Percentiles rank a stretch among this genome's conserved stretches.
These are phyloP conservation scores for Ephydatia muelleri DNA, from an alignment of 37 sponge, comb jelly and placozoan species.

Conservation along the genomic window DNA sequence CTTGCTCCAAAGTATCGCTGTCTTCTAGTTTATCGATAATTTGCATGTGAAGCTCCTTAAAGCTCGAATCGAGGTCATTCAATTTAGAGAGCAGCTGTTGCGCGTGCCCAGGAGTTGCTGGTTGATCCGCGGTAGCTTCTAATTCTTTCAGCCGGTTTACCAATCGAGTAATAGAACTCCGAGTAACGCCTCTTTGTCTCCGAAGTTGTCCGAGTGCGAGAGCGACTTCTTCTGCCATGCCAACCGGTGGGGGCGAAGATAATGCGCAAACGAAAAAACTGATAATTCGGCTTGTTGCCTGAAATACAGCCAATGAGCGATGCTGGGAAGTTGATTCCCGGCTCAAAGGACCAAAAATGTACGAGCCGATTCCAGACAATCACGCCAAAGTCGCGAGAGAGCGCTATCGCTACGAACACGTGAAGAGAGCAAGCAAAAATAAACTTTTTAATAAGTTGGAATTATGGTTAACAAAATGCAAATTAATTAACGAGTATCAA, in stretches of 20 bases:
- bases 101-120: constrained; percentile 32
- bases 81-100: constrained; percentile 27
- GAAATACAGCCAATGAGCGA: not conserved
- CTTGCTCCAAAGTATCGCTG: not conserved
- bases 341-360: constrained; percentile 38
- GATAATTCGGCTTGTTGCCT: not conserved
- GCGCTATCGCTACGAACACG: too few species aligned
- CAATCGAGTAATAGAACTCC: constrained; percentile 5
- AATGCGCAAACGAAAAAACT: too few species aligned
- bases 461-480: too few species aligned
- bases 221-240: not conserved
- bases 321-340: constrained; percentile 1
- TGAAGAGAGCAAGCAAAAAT: too few species aligned
- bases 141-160: constrained; percentile 14
- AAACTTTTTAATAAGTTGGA: too few species aligned
- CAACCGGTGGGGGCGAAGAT: not conserved
- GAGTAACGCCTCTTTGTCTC: not conserved
- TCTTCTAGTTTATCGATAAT: constrained; percentile 38
- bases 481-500: too few species aligned
- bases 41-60: constrained; percentile 26
- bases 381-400: not conserved
- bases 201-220: not conserved
- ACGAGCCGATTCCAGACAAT: not conserved
- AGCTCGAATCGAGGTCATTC: constrained; percentile 19
- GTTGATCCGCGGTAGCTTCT: constrained; percentile 34